Evolutionary conservation across 2,888 invertebrate genomes (phyloP).

Genomic region (Orthosia gracilis): DNA sequence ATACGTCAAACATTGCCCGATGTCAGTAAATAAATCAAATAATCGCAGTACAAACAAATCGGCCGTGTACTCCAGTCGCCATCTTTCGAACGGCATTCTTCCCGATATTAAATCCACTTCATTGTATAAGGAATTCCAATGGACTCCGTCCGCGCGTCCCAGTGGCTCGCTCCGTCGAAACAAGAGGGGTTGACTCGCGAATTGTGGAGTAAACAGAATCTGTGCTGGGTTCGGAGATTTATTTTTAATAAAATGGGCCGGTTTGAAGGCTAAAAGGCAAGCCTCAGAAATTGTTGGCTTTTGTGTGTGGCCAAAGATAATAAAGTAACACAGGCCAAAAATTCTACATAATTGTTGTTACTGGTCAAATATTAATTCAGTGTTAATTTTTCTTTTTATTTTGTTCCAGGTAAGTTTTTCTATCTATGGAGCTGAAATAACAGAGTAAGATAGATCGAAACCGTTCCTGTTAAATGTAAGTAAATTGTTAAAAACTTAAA

Average conservation of each 20-base stretch:
- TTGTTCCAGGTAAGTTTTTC: conserved; percentile 73
- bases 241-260: conserved; percentile 43
- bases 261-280: not conserved
- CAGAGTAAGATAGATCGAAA: too few relatives aligned
- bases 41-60: conserved; percentile 59
- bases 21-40: conserved; percentile 57
- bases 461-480: not conserved
- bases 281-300: too few relatives aligned
- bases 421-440: not conserved
- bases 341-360: too few relatives aligned
- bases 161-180: conserved; percentile 67
- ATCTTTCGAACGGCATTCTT: conserved; percentile 85
- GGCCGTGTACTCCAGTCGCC: conserved; percentile 72
- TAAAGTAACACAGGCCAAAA: not conserved
- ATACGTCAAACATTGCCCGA: conserved; percentile 47
- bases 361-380: not conserved
- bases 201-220: conserved; percentile 51
- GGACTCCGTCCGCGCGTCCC: conserved; percentile 73
- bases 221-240: conserved; percentile 41
- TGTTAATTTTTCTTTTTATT: conserved; percentile 33
- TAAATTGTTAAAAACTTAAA: too few relatives aligned
- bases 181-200: conserved; percentile 64
- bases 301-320: too few relatives aligned
- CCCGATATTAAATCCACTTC: conserved; percentile 90
- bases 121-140: conserved; percentile 88